These are phyloP conservation scores for Microcebus tavaratra DNA, from an alignment of 2,113 vertebrate species.

Conservation along the genomic window DNA sequence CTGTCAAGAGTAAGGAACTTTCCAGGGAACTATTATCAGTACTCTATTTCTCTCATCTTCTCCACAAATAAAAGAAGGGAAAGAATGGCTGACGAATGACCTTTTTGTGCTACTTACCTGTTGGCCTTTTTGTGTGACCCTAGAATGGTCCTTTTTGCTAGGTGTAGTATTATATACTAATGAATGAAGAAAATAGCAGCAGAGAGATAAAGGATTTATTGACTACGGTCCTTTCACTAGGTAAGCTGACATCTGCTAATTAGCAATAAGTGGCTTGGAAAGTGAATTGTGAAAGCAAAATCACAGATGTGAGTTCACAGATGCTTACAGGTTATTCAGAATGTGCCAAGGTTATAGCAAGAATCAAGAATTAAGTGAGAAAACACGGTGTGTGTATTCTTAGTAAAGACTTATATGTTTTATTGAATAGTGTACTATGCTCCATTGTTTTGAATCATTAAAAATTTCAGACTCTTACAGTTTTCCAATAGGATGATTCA, in stretches of 20 bases:
- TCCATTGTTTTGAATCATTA: background rate
- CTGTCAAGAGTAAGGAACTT: background rate
- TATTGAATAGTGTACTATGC: background rate
- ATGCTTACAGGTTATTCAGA: background rate
- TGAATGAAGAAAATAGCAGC: conserved; percentile 17
- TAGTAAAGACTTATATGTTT: background rate
- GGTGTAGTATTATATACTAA: background rate
- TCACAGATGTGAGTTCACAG: background rate
- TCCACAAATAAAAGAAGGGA: background rate
- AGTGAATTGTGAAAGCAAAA: conserved; percentile 27
- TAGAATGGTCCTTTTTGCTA: background rate
- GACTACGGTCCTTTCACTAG: background rate
- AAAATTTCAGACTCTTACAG: background rate
- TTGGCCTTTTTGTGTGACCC: background rate
- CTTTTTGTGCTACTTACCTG: background rate
- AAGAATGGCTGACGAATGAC: background rate
- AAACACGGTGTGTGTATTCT: background rate
- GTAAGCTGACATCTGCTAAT: conserved; percentile 23
- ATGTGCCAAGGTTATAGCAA: background rate
- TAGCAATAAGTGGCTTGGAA: background rate
- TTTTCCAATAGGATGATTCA: background rate
- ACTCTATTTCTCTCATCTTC: background rate
- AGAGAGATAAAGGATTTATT: conserved; percentile 16
- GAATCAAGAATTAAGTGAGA: background rate
- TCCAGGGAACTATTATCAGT: background rate